Evolutionary conservation across 2,113 vertebrate genomes (phyloP), one percentile per base, ranked within the genome.

Genomic region (Rhinichthys klamathensis): DNA sequence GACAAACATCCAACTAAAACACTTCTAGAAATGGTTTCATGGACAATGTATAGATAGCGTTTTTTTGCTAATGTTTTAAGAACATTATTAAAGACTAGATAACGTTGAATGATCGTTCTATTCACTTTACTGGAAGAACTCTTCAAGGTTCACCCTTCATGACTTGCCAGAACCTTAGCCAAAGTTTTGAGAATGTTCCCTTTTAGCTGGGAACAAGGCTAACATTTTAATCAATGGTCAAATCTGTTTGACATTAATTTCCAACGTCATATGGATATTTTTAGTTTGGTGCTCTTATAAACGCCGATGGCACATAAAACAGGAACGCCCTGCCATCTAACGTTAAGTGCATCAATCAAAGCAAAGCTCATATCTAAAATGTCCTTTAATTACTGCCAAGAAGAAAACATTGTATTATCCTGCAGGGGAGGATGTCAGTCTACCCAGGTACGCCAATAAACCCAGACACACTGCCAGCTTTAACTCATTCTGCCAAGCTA

Each of bases 401-500:
- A 35, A 35, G 38, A 77, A 38, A 38, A 56, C 49, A 30, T 16
- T 32, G 46, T 30, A 30, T 38, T 77, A 32, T 56, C 27, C 49
- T 56, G 49, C 54, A 8, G 16, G 49, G 18, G 15, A 35, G 25
- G 70, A 54, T 7, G 7, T 49, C 46, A 51, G 73, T 67, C 13
- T 46, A 80, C 51, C 3, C 18, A 72, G 18, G 38, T 27, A 16
- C 4, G 9, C 41, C 23, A 72, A 79, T 41, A 58, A 30, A 73
- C 5, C 46, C 49, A 73, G 41, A 80, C 72, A 84, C 35, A 61
- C 60, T 76, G 61, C 77, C 16, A 69, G 69, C 72, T 73, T 77
- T 44, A 72, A 70, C 82, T 73, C 44, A 86, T 54, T 86, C 18
- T 88, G 51, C 76, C 77, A 84, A 72, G 60, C 38, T 80, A 86